These are phyloP conservation scores for Brachystomella parvula DNA, from an alignment of 1,140 invertebrate species.

Conservation along the genomic window DNA sequence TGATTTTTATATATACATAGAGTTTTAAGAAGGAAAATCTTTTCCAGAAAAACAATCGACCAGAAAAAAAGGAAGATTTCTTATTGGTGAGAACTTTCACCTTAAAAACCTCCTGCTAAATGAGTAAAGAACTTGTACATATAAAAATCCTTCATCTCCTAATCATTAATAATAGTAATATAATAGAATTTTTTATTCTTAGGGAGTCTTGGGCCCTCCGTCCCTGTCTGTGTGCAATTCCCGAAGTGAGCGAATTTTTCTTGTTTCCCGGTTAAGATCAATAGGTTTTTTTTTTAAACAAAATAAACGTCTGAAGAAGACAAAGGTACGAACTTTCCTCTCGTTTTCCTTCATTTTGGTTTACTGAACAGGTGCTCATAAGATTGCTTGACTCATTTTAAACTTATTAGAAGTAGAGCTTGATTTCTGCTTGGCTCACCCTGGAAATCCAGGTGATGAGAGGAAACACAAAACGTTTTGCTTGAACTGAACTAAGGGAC, in stretches of 20 bases:
- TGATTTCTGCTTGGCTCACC: neutral
- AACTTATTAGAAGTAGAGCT: neutral
- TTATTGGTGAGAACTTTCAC: too few relatives aligned
- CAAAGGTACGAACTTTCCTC: slow-evolving; percentile 7
- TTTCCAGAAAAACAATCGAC: neutral
- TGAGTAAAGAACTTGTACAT: neutral
- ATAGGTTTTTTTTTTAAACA: neutral
- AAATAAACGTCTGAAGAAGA: neutral
- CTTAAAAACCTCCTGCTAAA: neutral
- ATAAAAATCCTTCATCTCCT: neutral
- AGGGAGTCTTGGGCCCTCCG: neutral
- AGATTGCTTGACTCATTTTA: neutral
- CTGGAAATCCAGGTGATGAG: neutral
- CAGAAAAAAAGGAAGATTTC: too few relatives aligned
- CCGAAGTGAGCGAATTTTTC: neutral
- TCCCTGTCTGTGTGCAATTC: neutral
- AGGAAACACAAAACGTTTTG: neutral
- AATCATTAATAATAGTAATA: neutral
- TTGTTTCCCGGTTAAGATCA: neutral
- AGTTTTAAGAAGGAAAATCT: neutral
- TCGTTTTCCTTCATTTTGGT: neutral
- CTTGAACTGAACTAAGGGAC: neutral
- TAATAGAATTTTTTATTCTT: neutral
- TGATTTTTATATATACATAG: neutral
- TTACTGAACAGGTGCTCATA: neutral